A percentile compares a stretch with the other conserved stretches of the same genome.
Evolutionary conservation across 2,113 vertebrate genomes (phyloP).

Genomic region (Urocolius indicus): DNA sequence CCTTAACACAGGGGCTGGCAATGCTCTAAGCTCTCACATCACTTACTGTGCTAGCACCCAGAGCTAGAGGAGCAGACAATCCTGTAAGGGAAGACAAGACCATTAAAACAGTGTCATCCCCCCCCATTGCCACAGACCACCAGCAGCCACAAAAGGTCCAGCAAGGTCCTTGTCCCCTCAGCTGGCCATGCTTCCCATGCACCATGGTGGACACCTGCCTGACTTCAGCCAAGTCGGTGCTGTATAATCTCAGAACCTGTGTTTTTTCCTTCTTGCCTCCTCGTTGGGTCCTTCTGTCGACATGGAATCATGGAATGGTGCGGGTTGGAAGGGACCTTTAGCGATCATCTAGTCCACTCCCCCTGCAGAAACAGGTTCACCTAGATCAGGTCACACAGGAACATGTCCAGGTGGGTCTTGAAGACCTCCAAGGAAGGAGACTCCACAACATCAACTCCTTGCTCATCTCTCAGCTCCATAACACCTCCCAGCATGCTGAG

Average conservation of each 20-base stretch:
- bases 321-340: no score
- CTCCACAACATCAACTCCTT: background rate
- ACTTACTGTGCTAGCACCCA: accelerated
- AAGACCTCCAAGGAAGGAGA: no score
- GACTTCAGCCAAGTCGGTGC: background rate
- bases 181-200: accelerated
- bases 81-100: background rate
- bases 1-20: background rate
- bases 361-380: no score
- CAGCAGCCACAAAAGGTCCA: background rate
- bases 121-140: background rate
- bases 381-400: no score
- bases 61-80: background rate
- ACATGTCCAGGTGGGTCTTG: no score
- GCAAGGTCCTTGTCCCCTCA: background rate
- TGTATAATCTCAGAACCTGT: background rate
- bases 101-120: background rate
- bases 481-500: background rate
- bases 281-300: background rate
- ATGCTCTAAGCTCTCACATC: background rate
- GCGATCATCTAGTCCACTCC: no score
- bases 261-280: background rate
- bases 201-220: background rate
- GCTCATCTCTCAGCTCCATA: background rate
- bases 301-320: no score